Percentiles rank a stretch among this genome's conserved stretches.
Conservation (phyloP, 53 echinoderm and acorn worm species). For the Echinometra lucunter region DNA sequence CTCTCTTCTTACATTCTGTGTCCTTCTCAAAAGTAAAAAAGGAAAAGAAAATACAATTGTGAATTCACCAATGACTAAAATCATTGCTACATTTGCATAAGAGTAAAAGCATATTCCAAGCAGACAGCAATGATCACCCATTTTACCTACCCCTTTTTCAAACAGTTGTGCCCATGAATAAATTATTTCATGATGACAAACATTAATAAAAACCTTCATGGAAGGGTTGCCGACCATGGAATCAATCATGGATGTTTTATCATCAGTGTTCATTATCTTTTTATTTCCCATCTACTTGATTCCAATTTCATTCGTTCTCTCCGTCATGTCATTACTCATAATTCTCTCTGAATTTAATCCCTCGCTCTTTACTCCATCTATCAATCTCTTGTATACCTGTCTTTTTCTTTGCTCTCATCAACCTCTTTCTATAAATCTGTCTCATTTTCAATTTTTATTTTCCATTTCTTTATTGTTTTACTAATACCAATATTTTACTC, state of each 20-base stretch:
- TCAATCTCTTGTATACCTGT: not conserved
- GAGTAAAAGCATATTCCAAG: not conserved
- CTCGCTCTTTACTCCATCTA: not conserved
- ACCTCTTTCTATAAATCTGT: not conserved
- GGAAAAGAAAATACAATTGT: not conserved
- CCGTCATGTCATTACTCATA: not conserved
- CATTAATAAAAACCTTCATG: slow-evolving; percentile 8
- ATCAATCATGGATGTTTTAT: not conserved
- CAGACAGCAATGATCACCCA: not conserved
- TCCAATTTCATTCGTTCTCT: not conserved
- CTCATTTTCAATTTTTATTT: not conserved
- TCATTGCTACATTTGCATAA: not conserved
- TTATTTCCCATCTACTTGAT: not conserved
- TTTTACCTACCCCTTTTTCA: not conserved
- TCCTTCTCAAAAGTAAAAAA: not conserved
- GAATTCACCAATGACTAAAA: not conserved
- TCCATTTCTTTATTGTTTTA: too few species aligned
- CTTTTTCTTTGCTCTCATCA: not conserved
- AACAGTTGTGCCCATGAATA: not conserved
- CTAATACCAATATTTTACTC: too few species aligned
- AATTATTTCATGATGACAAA: not conserved
- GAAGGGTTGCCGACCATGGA: not conserved
- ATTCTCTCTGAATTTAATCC: not conserved
- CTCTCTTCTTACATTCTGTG: not conserved
- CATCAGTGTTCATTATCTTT: not conserved